phyloP scores from a whole-genome alignment of 2,113 vertebrate genomes.

The Phainopepla nitens region DNA sequence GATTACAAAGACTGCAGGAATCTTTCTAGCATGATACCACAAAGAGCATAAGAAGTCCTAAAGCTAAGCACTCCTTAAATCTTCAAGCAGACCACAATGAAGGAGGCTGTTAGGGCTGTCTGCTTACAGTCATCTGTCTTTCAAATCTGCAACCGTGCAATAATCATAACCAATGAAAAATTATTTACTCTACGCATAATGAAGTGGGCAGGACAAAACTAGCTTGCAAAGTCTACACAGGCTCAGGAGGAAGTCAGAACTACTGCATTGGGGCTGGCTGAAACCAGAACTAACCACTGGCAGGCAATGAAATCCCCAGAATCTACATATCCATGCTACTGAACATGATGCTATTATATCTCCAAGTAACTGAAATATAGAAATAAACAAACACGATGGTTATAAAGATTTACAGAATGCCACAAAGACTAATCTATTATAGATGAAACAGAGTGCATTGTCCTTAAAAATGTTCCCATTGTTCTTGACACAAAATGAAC shows the following conservation, averaged over 20 bases:
- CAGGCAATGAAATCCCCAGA: not conserved
- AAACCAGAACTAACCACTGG: not conserved
- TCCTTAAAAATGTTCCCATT: not conserved
- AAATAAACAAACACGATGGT: not conserved
- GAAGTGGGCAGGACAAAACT: not conserved
- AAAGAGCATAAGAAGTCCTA: not conserved
- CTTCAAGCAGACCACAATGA: not conserved
- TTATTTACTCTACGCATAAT: not conserved
- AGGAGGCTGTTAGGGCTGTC: not conserved
- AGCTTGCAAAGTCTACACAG: not conserved
- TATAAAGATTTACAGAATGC: not conserved
- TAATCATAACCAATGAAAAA: not conserved
- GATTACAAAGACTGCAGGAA: not conserved
- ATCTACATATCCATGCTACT: accelerated
- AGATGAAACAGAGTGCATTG: not conserved
- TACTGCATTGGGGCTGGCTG: not conserved
- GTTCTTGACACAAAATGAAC: not conserved
- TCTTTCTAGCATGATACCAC: not conserved
- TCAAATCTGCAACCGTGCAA: not conserved
- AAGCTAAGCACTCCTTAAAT: not conserved
- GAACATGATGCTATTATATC: not conserved
- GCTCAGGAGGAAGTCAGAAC: not conserved
- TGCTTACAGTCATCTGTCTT: not conserved
- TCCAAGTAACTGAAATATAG: not conserved
- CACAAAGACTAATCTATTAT: not conserved